Percentiles rank a stretch among this genome's conserved stretches.
Conservation (phyloP, 2,797 vertebrate genomes). For the Bovichtus diacanthus region DNA sequence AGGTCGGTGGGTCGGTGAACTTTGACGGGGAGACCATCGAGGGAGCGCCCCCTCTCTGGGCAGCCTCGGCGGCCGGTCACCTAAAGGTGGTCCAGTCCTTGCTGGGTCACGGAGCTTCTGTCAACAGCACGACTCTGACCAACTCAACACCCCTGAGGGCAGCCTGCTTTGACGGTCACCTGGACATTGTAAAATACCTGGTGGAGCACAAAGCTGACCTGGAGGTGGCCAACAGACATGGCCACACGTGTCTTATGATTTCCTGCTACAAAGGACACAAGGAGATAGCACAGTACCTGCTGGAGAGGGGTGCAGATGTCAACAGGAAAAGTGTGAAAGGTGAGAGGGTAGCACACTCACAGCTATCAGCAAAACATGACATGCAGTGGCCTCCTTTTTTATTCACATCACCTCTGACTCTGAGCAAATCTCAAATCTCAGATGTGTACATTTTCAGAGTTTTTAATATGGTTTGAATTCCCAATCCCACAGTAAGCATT, state of each 20-base stretch:
- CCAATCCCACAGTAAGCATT: background rate
- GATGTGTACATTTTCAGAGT: background rate
- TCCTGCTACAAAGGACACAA: conserved; percentile 99
- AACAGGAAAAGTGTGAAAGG: conserved; percentile 99
- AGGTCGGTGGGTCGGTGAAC: conserved; percentile 95
- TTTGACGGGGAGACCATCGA: conserved; percentile 99
- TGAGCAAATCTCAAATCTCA: no score
- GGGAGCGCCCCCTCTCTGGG: conserved; percentile 96
- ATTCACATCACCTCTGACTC: background rate
- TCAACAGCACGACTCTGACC: conserved; percentile 98
- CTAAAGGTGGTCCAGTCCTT: conserved; percentile 96
- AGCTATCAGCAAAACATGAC: no score
- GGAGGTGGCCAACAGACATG: conserved; percentile 98
- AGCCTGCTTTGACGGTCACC: conserved; percentile 97
- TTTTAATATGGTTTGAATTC: background rate
- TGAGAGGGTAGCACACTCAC: conserved; percentile 65
- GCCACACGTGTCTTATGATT: conserved; percentile 98
- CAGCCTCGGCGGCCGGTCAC: conserved; percentile 95
- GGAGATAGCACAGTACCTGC: conserved; percentile 96
- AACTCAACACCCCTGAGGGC: conserved; percentile 96
- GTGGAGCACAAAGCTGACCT: conserved; percentile 97
- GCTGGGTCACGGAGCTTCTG: conserved; percentile 94
- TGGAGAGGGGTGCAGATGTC: conserved; percentile 97
- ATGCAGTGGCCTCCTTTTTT: background rate
- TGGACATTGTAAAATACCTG: conserved; percentile 97